Evolutionary conservation across 2,797 vertebrate species (phyloP), one percentile per base, ranked within the genome.

Genomic region (Tenualosa ilisha): DNA sequence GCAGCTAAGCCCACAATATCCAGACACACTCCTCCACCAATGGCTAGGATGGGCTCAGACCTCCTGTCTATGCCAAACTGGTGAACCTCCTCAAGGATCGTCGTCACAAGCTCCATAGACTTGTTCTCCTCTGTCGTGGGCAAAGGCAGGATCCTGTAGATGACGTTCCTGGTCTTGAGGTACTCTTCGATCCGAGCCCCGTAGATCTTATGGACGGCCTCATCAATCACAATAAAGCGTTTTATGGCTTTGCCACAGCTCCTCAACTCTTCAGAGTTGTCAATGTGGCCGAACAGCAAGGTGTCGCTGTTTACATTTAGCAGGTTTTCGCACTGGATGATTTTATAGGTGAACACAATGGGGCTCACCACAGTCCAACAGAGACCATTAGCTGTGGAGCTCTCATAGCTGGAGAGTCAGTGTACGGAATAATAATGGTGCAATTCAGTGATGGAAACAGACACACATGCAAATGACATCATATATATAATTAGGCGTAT

Each of bases 61-160:
- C 93, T 87, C 49, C 94, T 89, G 88, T 94, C 93, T 0, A 95
- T 88, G 85, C 93, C 91, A 88, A 95, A 94, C 1, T 81, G 88
- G 87, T 94, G 93, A 0, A 95, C 92, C 88, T 94, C 94, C 46
- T 93, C 90, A 84, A 94, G 83, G 85, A 94, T 94, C 6, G 81
- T 91, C 86, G 92, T 61, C 61, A 95, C 94, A 1, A 94, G n/a
- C 5, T 91, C 90, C 91, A 96, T 93, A 59, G 94, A 90, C 90
- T 96, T 96, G 0, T 94, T 96, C 88, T 96, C 95, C 75, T 96
- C 95, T 0, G 94, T 95, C 82, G 95, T 96, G 0, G 93, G 93
- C 68, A 96, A 89, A 11, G 95, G 83, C 0, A 96, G 94, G 82
- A 96, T 94, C 92, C 92, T 95, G 90, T 92, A 90, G 11, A 91